Base-by-base conservation (phyloP, 2,888 invertebrate species). In the Formica aserva region DNA sequence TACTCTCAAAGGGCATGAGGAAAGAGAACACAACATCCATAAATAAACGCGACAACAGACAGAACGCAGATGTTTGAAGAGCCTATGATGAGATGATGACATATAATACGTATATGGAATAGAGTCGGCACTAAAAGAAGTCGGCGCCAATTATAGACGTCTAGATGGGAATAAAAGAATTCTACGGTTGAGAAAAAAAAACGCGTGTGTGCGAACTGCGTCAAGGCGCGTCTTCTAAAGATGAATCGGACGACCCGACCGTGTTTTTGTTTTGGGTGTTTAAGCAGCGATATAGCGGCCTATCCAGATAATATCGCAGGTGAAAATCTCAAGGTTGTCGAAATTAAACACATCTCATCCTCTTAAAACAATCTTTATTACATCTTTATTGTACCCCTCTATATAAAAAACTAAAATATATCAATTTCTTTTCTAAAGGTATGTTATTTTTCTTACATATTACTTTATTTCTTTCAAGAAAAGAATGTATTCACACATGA, bases 11-110 rank as follows among this genome's bases (percentile, higher is more conserved):
- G 11, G 4, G 3, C 11, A 69, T 4, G 6, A 15, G 26, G 52
- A n/a, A 26, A 13, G 32, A 1, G 32, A 38, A 45, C 55, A 67
- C n/a, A 9, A 15, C 52, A 8, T 9, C 72, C 75, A 45, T 75
- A 63, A 81, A 81, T 81, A 81, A 81, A 81, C 55, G 52, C 52
- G 38, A 32, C 48, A 48, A 18, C 32, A 60, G 57, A 78, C 60
- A 48, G 71, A 48, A 32, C 32, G 65, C 76, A 76, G 76, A 69
- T 69, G 71, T 78, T 52, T 60, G 29, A 57, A 29, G 15, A 69
- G 57, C 2, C 57, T 32, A 60, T 32, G 69, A 78, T 29, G 45
- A 48, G 45, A 78, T 71, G 78, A 78, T 78, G 71, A 71, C 35
- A 32, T 38, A 22, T 71, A 71, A 71, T 48, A 13, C 45, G 18